Evolutionary conservation across 30 jellyfish, hydroid and myxozoan species (phyloP), one percentile per base, ranked within the genome.

Genomic region (Aurelia aurita): DNA sequence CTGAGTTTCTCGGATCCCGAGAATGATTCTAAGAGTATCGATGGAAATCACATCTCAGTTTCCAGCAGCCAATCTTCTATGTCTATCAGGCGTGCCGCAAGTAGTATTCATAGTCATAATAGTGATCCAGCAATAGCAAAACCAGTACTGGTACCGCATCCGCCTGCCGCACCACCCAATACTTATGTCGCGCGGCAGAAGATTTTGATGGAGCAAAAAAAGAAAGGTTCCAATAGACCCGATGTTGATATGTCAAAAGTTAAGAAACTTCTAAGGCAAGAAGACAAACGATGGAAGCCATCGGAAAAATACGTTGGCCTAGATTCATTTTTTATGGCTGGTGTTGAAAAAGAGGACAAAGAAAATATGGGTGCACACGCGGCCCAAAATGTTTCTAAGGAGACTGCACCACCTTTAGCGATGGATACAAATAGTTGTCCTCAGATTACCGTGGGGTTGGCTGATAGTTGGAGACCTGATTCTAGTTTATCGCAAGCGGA

Each of bases 1-100:
- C 62, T 88, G 78, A 88, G 88, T 59, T 88, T 88, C 47, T 78
- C 91, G 55, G 96, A 88, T 47, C 90, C 96, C 18, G 96, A 87
- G 49, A 72, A 69, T 53, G 96, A 87, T n/a, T 10, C 76, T 11
- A 74, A 87, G 21, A 58, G 61, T 19, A 65, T 21, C n/a, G 96
- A 87, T 59, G 68, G 79, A 3, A 28, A 3, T 26, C 61, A 74
- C 47, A 20, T 80, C 39, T 18, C 85, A 15, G 25, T 53, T 16
- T 47, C 60, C 4, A 75, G 69, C 28, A 60, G 70, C 35, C 68
- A 77, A 3, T 83, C 93, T 21, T 28, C 77, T 8, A 63, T 71
- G n/a, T 83, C 93, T 27, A 13, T 55, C 29, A 63, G 77, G 75
- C 79, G 93, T 43, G 82, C 87, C 55, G 47, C 87, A 44, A 83